Base-by-base conservation (phyloP, 1,140 invertebrate species). In the Belonocnema kinseyi region DNA sequence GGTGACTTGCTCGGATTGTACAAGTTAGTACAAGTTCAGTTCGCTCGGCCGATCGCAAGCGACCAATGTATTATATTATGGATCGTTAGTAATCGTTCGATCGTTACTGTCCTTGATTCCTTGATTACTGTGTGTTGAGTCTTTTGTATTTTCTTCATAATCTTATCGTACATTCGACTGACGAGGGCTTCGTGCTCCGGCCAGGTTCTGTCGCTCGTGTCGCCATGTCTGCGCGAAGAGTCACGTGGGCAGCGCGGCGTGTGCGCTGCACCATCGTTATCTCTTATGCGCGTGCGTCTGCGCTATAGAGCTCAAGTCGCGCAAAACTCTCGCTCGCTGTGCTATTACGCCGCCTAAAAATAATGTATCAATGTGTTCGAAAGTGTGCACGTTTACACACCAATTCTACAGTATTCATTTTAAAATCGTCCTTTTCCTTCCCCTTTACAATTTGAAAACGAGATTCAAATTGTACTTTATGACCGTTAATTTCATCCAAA, bases 331-430 rank as follows among this genome's bases (percentile, higher is more conserved):
- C 84, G 80, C 83, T 86, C 86, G 84, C 81, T 87, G 85, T 86
- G 86, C 85, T 85, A 85, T 86, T 86, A 85, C 76, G 82, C 82
- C 84, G 85, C 85, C 85, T 86, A 88, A 79, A 87, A 82, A 70
- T 87, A 87, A 80, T 82, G 82, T 82, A 77, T 80, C 82, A 78
- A 66, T 76, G 76, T 66, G 50, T 77, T 73, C 82, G 83, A 81
- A 77, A 80, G 82, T 79, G 50, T 86, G 85, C 52, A 73, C 50
- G 51, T 72, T 14, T 76, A 54, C 26, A 66, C 66, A 72, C 50
- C 73, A 40, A 51, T 33, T 19, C 61, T 50, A 73, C 66, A 72
- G 61, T 33, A 66, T 17, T 46, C 61, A 13, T 66, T 46, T 46
- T 8, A 46, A 46, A 46, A 46, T 46, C 40, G 61, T 40, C 13